Conservation (phyloP, 1,140 invertebrate genomes). For the Agrilus planipennis region DNA sequence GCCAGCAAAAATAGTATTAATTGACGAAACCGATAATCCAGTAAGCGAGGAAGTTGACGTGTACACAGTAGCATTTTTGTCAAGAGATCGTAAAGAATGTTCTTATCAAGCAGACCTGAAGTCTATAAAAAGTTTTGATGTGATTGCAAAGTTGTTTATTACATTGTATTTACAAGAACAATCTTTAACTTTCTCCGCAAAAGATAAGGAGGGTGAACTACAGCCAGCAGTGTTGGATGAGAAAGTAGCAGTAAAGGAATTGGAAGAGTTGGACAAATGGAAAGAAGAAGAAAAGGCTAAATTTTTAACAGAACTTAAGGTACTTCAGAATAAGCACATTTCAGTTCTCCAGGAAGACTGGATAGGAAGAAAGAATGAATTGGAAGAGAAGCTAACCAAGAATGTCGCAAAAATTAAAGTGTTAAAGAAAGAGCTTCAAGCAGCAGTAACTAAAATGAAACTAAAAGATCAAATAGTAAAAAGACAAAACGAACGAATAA, state of each 20-base stretch:
- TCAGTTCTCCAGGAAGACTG: slow-evolving; percentile 29
- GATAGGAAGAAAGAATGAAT: slow-evolving; percentile 16
- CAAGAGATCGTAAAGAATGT: slow-evolving; percentile 1
- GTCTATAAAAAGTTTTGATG: slow-evolving; percentile 1
- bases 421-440: slow-evolving; percentile 18
- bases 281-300: slow-evolving; percentile 38
- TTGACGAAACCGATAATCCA: slow-evolving; percentile 20
- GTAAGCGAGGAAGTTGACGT: slow-evolving; percentile 13
- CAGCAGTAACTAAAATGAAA: slow-evolving; percentile 14
- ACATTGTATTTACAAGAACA: slow-evolving; percentile 29
- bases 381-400: slow-evolving; percentile 32
- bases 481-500: slow-evolving; percentile 5
- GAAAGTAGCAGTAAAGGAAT: slow-evolving; percentile 37
- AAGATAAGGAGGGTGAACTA: slow-evolving; percentile 26
- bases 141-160: slow-evolving; percentile 19
- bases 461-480: slow-evolving; percentile 15
- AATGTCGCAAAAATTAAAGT: slow-evolving; percentile 24
- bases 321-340: slow-evolving; percentile 33
- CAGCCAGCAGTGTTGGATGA: slow-evolving; percentile 38
- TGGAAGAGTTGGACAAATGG: slow-evolving; percentile 42
- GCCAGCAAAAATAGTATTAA: slow-evolving; percentile 34
- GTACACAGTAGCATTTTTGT: slow-evolving; percentile 5
- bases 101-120: background rate
- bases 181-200: slow-evolving; percentile 15
- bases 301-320: slow-evolving; percentile 35